A percentile compares a stretch with the other conserved stretches of the same genome.
phyloP scores from a whole-genome alignment of 2,888 invertebrate species.

The Drosophila anomelani region DNA sequence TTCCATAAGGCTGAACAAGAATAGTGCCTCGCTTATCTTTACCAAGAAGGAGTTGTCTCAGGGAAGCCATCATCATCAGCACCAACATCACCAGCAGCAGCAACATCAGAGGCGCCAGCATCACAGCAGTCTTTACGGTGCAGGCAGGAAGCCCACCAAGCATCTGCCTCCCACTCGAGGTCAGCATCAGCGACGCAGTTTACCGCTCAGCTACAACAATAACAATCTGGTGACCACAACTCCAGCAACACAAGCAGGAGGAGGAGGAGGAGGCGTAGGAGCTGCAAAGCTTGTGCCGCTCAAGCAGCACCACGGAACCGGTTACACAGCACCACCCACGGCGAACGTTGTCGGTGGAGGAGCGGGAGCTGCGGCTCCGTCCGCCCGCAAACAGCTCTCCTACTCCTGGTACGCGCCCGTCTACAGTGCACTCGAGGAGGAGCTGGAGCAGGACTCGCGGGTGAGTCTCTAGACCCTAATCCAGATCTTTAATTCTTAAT shows the following conservation, averaged over 20 bases:
- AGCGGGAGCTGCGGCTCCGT: slow-evolving; percentile 48
- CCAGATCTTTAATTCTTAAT: too few relatives aligned
- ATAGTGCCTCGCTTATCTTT: slow-evolving; percentile 84
- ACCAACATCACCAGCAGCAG: slow-evolving; percentile 15
- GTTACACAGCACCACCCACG: slow-evolving; percentile 45
- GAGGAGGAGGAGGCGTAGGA: slow-evolving; percentile 51
- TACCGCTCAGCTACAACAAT: slow-evolving; percentile 82
- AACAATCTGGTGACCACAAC: slow-evolving; percentile 80
- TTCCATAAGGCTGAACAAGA: slow-evolving; percentile 82
- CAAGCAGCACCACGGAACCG: slow-evolving; percentile 59
- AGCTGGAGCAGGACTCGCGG: slow-evolving; percentile 84
- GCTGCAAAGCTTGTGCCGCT: slow-evolving; percentile 70
- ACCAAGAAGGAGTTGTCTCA: slow-evolving; percentile 82
- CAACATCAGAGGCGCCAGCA: slow-evolving; percentile 61
- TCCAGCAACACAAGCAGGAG: slow-evolving; percentile 25
- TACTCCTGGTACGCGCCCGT: slow-evolving; percentile 85
- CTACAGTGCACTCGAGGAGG: slow-evolving; percentile 85
- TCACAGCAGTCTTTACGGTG: slow-evolving; percentile 69
- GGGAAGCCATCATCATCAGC: slow-evolving; percentile 14
- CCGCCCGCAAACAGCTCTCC: slow-evolving; percentile 83
- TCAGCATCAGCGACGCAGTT: slow-evolving; percentile 82
- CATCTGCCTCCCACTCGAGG: slow-evolving; percentile 67
- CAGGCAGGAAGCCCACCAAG: slow-evolving; percentile 61
- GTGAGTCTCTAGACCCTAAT: slow-evolving; percentile 65
- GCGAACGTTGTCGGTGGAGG: slow-evolving; percentile 50